Evolutionary conservation across 2,888 invertebrate species (phyloP), one percentile per base, ranked within the genome.

Genomic region (Branchellion lobata): DNA sequence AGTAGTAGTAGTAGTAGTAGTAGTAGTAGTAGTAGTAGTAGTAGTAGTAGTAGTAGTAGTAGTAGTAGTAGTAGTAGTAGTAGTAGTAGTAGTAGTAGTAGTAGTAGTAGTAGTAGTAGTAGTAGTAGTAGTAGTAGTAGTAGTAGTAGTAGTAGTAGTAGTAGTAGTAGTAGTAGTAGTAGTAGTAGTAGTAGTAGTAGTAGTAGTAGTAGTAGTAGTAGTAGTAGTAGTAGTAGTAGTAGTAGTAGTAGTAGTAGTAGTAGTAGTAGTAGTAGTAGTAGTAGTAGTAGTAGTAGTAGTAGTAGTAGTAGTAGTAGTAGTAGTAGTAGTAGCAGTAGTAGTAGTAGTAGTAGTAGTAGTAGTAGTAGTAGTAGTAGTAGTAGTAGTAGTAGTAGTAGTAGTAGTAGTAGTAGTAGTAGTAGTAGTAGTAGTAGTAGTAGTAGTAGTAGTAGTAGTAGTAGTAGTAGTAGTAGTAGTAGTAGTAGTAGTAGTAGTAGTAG

Each of bases 391-490:
- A 72, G 36, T 72, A 72, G 36, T 72, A 72, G 36, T 72, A 72
- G 36, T 72, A 72, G 36, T 72, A 72, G 36, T 72, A 72, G 36
- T 72, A 72, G 36, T 72, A 72, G 36, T 72, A 72, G 69, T 73
- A 78, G 69, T 73, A 78, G 69, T 75, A 78, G 69, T 75, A 78
- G 69, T 78, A 78, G 78, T 78, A 78, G 78, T 78, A 78, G 78
- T 78, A 73, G 76, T 75, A 75, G 76, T 75, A 75, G 76, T 75
- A 75, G 76, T 75, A 75, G 76, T 75, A 75, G 76, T 75, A 75
- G 76, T 75, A 75, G 76, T 75, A 75, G 76, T 75, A 75, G 76
- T 75, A 75, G 76, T 68, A 68, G 68, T 68, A 68, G 68, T 68
- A 68, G 68, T 68, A 68, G 68, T 68, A 68, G 68, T 68, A 68